Evolutionary conservation across 2,888 invertebrate genomes (phyloP).

Genomic region (Tryphoninae sp.): DNA sequence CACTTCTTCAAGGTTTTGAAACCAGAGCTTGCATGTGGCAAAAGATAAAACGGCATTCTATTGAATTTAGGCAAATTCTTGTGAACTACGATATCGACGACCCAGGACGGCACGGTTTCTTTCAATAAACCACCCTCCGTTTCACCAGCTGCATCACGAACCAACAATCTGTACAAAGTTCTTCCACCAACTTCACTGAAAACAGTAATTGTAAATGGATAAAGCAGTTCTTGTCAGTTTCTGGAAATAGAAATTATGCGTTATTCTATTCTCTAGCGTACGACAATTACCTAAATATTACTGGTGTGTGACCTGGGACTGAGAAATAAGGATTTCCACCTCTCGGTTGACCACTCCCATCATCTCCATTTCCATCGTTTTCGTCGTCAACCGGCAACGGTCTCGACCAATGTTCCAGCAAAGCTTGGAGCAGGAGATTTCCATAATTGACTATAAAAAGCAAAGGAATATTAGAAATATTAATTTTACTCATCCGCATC

Average conservation of each 20-base stretch:
- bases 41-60: constrained; percentile 97
- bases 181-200: constrained; percentile 96
- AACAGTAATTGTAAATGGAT: constrained; percentile 14
- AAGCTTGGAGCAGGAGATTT: constrained; percentile 94
- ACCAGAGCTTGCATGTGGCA: constrained; percentile 92
- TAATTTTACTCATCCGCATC: not conserved
- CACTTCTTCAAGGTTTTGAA: constrained; percentile 86
- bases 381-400: constrained; percentile 88
- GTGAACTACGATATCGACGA: constrained; percentile 96
- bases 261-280: not conserved
- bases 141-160: constrained; percentile 96
- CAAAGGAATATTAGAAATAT: constrained; percentile 3
- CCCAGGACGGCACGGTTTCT: constrained; percentile 98
- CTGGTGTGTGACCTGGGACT: constrained; percentile 97
- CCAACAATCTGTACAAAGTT: constrained; percentile 93
- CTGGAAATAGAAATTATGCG: constrained; percentile 6
- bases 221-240: not conserved
- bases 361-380: constrained; percentile 86
- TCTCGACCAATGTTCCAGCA: constrained; percentile 97
- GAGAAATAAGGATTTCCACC: constrained; percentile 88
- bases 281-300: constrained; percentile 92
- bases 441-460: constrained; percentile 93
- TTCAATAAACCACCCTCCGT: constrained; percentile 95
- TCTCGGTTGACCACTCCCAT: constrained; percentile 77
- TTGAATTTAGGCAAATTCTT: constrained; percentile 97